A percentile compares a stretch with the other conserved stretches of the same genome.
These are phyloP conservation scores for Epirrhoe alternata DNA, from an alignment of 2,888 invertebrate genomes.

Conservation along the genomic window DNA sequence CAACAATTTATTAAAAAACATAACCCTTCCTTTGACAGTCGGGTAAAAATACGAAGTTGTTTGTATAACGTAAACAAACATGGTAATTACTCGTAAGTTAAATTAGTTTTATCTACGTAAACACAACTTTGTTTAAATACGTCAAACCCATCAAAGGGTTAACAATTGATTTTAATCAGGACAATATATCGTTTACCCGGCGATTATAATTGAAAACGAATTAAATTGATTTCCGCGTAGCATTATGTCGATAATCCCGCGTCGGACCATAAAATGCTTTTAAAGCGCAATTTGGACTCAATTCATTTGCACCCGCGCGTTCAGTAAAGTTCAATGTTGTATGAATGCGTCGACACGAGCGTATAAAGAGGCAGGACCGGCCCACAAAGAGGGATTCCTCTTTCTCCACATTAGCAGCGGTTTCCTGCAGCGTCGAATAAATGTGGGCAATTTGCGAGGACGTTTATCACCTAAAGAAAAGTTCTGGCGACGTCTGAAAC, in stretches of 20 bases:
- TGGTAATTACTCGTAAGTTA: not conserved
- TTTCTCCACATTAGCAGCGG: conserved; percentile 67
- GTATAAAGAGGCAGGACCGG: conserved; percentile 29
- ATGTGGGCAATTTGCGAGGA: conserved; percentile 80
- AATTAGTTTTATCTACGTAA: conserved; percentile 4
- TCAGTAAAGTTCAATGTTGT: conserved; percentile 63
- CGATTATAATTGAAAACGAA: conserved; percentile 63
- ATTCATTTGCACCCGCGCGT: conserved; percentile 62
- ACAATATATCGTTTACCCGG: conserved; percentile 53
- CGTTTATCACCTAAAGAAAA: conserved; percentile 83
- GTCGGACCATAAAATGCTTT: conserved; percentile 64
- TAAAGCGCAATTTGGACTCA: conserved; percentile 61
- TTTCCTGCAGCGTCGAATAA: conserved; percentile 73
- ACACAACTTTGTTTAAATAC: conserved; percentile 11
- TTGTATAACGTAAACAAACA: not conserved
- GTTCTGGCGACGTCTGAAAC: conserved; percentile 77
- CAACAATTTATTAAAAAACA: not conserved
- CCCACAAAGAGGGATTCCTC: conserved; percentile 65
- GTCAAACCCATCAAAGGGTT: conserved; percentile 17
- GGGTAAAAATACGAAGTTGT: too few relatives aligned
- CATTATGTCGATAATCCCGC: conserved; percentile 63
- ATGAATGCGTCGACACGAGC: conserved; percentile 58
- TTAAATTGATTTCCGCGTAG: conserved; percentile 60
- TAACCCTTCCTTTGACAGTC: too few relatives aligned
- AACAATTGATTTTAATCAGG: conserved; percentile 46